phyloP scores from a whole-genome alignment of 2,888 invertebrate species.

The Sussaba pulchella region DNA sequence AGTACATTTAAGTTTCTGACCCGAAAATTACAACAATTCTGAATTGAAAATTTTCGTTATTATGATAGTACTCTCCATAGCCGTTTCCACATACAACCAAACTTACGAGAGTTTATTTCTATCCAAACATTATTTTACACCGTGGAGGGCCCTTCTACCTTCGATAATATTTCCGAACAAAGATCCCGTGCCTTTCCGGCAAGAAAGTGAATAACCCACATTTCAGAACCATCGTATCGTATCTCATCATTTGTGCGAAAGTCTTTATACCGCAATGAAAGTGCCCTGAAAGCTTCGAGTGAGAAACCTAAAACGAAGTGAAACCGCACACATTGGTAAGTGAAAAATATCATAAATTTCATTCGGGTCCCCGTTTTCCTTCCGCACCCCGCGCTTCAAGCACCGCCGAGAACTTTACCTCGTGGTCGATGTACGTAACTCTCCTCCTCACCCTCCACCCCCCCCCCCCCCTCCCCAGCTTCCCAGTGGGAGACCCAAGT shows the following conservation, averaged over 20 bases:
- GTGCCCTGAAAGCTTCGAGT: neutral
- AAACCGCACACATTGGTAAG: constrained; percentile 55
- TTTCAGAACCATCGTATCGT: constrained; percentile 14
- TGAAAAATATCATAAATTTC: constrained; percentile 70
- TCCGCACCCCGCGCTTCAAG: constrained; percentile 36
- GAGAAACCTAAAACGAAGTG: constrained; percentile 30
- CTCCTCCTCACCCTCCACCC: too few species aligned
- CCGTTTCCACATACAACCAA: too few species aligned
- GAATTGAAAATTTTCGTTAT: too few species aligned
- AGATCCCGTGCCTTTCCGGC: neutral
- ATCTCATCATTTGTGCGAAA: constrained; percentile 9
- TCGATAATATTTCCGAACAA: neutral
- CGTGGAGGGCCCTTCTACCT: neutral
- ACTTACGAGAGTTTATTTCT: neutral
- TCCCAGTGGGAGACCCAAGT: neutral
- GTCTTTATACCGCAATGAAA: neutral
- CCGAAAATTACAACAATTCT: too few species aligned
- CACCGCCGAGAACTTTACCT: constrained; percentile 51
- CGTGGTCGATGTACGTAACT: constrained; percentile 12
- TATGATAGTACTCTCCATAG: too few species aligned
- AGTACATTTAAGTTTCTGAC: too few species aligned
- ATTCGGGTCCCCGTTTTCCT: constrained; percentile 56
- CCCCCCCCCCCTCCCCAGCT: too few species aligned
- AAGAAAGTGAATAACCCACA: neutral
- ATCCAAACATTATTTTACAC: neutral